Evolutionary conservation across 2,113 vertebrate species (phyloP).

Genomic region (Apaloderma vittatum): DNA sequence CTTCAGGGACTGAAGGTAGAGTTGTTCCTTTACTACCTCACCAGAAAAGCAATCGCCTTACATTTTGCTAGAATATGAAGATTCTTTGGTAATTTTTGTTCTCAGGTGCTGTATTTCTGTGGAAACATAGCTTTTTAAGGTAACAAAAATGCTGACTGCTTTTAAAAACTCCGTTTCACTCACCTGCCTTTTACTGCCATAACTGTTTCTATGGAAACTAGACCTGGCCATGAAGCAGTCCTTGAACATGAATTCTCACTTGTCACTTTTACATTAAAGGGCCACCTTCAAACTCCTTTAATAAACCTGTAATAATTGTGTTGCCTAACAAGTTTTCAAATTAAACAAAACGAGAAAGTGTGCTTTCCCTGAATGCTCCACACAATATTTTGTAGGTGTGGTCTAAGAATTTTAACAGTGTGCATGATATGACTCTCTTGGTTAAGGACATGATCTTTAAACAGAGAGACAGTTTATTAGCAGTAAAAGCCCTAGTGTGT

Average conservation of each 20-base stretch:
- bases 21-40: neutral
- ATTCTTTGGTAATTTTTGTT: neutral
- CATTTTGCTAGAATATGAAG: neutral
- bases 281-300: slow-evolving; percentile 25
- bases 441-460: slow-evolving; percentile 61
- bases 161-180: slow-evolving; percentile 46
- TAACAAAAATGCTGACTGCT: neutral
- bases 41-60: neutral
- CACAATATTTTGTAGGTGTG: slow-evolving; percentile 61
- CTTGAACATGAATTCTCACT: slow-evolving; percentile 38
- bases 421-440: slow-evolving; percentile 43
- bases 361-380: neutral
- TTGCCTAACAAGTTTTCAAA: slow-evolving; percentile 1
- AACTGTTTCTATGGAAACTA: slow-evolving; percentile 67
- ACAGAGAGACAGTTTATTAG: slow-evolving; percentile 72
- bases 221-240: slow-evolving; percentile 15
- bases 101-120: neutral
- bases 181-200: slow-evolving; percentile 18
- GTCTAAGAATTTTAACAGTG: slow-evolving; percentile 59
- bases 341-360: slow-evolving; percentile 34
- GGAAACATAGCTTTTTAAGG: neutral
- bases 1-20: neutral
- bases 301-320: slow-evolving; percentile 32
- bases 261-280: slow-evolving; percentile 4
- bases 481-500: slow-evolving; percentile 72